Evolutionary conservation across 2,113 vertebrate species (phyloP), one percentile per base, ranked within the genome.

Genomic region (Scalopus aquaticus): DNA sequence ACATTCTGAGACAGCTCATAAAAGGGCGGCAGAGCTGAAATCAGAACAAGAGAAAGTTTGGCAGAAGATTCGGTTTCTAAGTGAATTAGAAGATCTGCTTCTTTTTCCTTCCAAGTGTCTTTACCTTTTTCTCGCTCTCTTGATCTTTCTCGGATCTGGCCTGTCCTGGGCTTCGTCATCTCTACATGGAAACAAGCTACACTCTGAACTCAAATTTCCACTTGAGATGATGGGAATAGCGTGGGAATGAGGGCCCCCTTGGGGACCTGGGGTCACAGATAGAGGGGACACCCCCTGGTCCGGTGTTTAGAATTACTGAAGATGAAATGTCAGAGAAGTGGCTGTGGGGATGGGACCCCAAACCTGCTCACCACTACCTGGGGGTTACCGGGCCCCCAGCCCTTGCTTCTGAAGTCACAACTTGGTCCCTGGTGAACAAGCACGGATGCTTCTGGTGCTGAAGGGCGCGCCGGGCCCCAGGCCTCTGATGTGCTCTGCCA

Each of bases 211-310:
- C 24, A 30, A 64, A 32, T 4, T 17, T n/a, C 17, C 37, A 54
- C 12, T 10, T 0, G 7, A 65, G 32, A 9, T 10, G 2, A 35
- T 37, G 32, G 37, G 69, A 37, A 32, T 8, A 49, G 30, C 15
- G 6, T 22, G 35, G 80, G 28, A 10, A 19, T 13, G 9, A 49
- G 32, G n/a, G 15, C 8, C 3, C 1, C 19, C 42, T 39, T 44
- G 19, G 37, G 62, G 20, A 5, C 77, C 60, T 20, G 24, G 67
- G 20, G 56, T 69, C 54, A 13, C 89, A 70, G 64, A 11, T 0
- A 3, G 69, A 51, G 0, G 8, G 28, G 19, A 39, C 0, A 0
- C 9, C 32, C 19, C 0, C 1, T 0, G 17, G 0, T 6, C 51
- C 0, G 0, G 0, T 1, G 20, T 16, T 35, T 35, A 8, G 24